Evolutionary conservation across 2,113 vertebrate genomes (phyloP), one percentile per base, ranked within the genome.

Genomic region (Neotoma lepida): DNA sequence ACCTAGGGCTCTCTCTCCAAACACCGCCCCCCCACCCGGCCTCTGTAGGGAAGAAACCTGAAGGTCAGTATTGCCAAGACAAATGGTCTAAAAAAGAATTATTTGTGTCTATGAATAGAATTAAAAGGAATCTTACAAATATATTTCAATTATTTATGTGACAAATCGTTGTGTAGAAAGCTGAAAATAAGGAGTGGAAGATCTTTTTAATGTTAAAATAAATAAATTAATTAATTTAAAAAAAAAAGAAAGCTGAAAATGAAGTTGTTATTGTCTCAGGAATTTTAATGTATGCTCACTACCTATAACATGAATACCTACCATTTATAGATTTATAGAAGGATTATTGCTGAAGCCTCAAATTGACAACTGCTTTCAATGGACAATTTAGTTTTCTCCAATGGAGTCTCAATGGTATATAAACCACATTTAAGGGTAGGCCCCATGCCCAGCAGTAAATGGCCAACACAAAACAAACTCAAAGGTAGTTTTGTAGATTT

Each of bases 161-260:
- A 92, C 81, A 91, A 88, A 89, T 94, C 54, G 91, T 66, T 95
- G 74, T 94, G 30, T 68, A 89, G 56, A 93, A 89, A 87, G 95
- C 90, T 56, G 66, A 90, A 89, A 70, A 44, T 81, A n/a, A n/a
- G n/a, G n/a, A n/a, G n/a, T n/a, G n/a, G n/a, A n/a, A n/a, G n/a
- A n/a, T n/a, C n/a, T n/a, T n/a, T n/a, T n/a, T n/a, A n/a, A n/a
- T n/a, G n/a, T n/a, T n/a, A n/a, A n/a, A n/a, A n/a, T n/a, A n/a
- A n/a, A n/a, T n/a, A n/a, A n/a, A n/a, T n/a, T n/a, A n/a, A n/a
- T n/a, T n/a, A n/a, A n/a, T n/a, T n/a, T n/a, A n/a, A n/a, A n/a
- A n/a, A n/a, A n/a, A n/a, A n/a, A n/a, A 89, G 56, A 93, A 89
- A 87, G 95, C 90, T 56, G 66, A 90, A 89, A 70, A 44, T 81